Evolutionary conservation across 1,140 invertebrate genomes (phyloP).

Genomic region (Meloidogyne chitwoodi): DNA sequence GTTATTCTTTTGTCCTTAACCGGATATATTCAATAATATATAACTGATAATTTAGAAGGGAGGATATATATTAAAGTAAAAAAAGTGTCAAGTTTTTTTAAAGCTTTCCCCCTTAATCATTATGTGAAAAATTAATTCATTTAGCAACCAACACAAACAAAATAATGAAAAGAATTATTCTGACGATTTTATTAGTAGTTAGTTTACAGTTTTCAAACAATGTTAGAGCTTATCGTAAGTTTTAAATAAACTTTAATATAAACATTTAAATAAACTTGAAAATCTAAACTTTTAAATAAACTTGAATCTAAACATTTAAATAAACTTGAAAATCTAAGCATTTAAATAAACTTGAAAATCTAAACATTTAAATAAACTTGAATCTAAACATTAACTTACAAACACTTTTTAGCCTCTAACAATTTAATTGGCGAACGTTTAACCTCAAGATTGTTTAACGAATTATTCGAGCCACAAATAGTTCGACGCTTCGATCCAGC

Average conservation of each 20-base stretch:
- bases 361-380: background rate
- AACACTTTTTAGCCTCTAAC: background rate
- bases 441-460: background rate
- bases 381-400: background rate
- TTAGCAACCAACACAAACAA: background rate
- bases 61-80: background rate
- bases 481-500: background rate
- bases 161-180: background rate
- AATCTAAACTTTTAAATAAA: background rate
- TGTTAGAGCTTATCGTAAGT: background rate
- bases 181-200: background rate
- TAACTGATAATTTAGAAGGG: background rate
- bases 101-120: background rate
- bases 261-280: background rate
- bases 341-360: background rate
- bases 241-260: background rate
- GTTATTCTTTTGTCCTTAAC: background rate
- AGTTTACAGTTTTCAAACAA: background rate
- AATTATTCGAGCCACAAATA: background rate
- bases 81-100: background rate
- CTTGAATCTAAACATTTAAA: background rate
- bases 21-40: background rate
- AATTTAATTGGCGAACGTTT: background rate
- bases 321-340: background rate
- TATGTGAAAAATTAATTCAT: background rate